Evolutionary conservation across 2,888 invertebrate genomes (phyloP), one percentile per base, ranked within the genome.

Genomic region (Dichetophora obliterata): DNA sequence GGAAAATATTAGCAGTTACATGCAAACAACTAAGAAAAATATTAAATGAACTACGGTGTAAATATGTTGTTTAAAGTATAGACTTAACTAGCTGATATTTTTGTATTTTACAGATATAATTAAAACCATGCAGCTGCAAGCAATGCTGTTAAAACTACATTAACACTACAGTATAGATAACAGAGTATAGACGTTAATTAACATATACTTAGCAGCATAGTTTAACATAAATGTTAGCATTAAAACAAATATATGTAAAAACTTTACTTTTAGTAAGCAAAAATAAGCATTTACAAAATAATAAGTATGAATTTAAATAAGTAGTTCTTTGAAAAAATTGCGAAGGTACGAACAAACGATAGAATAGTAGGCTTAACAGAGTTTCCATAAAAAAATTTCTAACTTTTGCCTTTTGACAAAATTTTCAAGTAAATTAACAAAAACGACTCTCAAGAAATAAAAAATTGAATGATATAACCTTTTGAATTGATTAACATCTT

Each of bases 61-160:
- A 6, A 65, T 2, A n/a, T n/a, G n/a, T 16, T 70, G 63, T 70
- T 43, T 43, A 27, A 61, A 73, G 24, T 5, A 16, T 66, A 75
- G 34, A 34, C 31, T 34, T 27, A 54, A 65, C 65, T 57, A 68
- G 68, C 63, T 70, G 77, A 74, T 77, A 77, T 77, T 77, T 77
- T 77, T 77, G 63, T 77, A 77, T 74, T 77, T 69, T 61, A 69
- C 59, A 73, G 66, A 76, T 19, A 65, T 50, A 63, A 27, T 48
- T 1, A 22, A 37, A 72, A 43, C 11, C 43, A 43, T 1, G 27
- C 22, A 66, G 72, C 54, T n/a, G 66, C 34, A 70, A 43, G 8
- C 9, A 43, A 63, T 19, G 31, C 48, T 69, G 75, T 68, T 50
- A 31, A 74, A 61, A 63, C 66, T 27, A 69, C 48, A 61, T 22